Evolutionary conservation across 2,888 invertebrate species (phyloP).

Genomic region (Acrobasis consociella): DNA sequence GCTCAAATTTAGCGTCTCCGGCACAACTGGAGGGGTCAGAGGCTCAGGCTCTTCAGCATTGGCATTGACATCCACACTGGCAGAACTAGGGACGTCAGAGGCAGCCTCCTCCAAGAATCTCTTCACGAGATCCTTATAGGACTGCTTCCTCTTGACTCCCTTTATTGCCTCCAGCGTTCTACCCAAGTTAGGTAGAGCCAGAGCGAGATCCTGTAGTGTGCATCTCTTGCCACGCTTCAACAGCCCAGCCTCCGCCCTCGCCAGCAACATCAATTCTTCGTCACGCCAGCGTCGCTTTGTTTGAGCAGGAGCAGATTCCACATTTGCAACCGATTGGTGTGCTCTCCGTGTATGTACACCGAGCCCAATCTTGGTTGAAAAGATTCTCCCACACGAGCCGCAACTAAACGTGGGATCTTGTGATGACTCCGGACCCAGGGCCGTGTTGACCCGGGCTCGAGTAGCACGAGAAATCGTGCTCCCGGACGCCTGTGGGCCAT

Average conservation of each 20-base stretch:
- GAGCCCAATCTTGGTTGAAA: constrained; percentile 67
- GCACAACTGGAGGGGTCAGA: no score
- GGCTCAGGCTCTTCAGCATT: neutral
- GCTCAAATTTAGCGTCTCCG: no score
- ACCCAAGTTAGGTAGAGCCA: neutral
- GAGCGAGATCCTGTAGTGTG: neutral
- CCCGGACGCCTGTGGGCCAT: no score
- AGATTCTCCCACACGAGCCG: no score
- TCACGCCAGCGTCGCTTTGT: neutral
- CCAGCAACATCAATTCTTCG: neutral
- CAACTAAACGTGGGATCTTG: no score
- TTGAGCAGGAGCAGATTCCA: no score
- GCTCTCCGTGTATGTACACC: constrained; percentile 37
- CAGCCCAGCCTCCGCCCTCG: neutral
- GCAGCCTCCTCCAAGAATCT: neutral
- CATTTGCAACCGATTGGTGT: no score
- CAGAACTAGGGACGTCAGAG: neutral
- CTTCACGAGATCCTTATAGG: neutral
- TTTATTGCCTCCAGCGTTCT: neutral
- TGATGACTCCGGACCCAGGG: no score
- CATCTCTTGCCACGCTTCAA: neutral
- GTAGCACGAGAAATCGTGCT: no score
- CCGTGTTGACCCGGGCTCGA: no score
- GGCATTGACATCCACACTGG: neutral
- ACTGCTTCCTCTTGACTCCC: neutral